Percentiles rank a stretch among this genome's conserved stretches.
These are phyloP conservation scores for Phodopus roborovskii DNA, from an alignment of 2,113 vertebrate genomes.

Conservation along the genomic window DNA sequence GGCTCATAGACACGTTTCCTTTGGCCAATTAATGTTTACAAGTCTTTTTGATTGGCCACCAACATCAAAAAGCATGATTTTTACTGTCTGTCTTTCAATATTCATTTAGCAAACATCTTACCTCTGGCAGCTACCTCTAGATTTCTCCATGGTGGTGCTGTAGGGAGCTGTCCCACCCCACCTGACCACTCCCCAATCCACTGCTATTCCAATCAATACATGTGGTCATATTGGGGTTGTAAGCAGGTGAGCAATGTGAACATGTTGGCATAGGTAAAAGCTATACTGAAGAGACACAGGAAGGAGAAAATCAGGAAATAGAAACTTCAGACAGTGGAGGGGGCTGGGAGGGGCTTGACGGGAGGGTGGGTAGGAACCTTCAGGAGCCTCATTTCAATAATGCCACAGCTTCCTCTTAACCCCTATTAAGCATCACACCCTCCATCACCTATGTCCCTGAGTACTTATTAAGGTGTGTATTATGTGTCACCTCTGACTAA, in stretches of 20 bases:
- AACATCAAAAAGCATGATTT: background rate
- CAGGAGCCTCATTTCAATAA: accelerated
- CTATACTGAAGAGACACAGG: background rate
- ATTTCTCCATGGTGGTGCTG: background rate
- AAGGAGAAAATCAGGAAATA: background rate
- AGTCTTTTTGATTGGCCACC: background rate
- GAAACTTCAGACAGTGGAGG: accelerated
- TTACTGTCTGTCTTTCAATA: background rate
- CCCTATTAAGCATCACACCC: too few species aligned
- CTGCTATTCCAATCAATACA: too few species aligned
- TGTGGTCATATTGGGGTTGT: background rate
- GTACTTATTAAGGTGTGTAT: background rate
- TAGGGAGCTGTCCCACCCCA: accelerated
- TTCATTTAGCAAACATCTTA: background rate
- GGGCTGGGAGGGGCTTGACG: too few species aligned
- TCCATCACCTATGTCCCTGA: accelerated
- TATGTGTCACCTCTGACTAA: background rate
- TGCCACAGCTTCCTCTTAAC: accelerated
- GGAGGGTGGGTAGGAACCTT: background rate
- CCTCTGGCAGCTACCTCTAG: background rate
- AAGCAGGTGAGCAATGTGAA: background rate
- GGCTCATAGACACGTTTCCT: background rate
- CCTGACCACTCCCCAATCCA: accelerated
- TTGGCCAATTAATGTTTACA: background rate
- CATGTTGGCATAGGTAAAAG: background rate